A percentile compares a stretch with the other conserved stretches of the same genome.
Evolutionary conservation across 1,140 invertebrate species (phyloP).

Genomic region (Drosophila jambulina): DNA sequence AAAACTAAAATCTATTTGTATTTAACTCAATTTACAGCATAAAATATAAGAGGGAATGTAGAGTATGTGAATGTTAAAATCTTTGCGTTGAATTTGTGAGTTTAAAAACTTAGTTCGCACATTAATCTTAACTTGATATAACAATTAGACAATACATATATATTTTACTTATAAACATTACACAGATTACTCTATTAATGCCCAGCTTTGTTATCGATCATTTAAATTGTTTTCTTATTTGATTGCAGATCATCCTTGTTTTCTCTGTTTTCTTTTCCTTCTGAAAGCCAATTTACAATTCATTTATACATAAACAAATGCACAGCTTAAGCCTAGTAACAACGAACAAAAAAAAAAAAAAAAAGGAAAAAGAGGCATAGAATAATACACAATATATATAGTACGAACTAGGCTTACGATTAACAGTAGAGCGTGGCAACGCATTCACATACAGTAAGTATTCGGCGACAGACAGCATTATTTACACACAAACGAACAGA

Average conservation of each 20-base stretch:
- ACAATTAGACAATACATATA: neutral
- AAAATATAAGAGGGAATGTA: neutral
- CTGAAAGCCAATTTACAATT: slow-evolving; percentile 35
- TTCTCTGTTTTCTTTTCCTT: slow-evolving; percentile 19
- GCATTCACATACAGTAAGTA: slow-evolving; percentile 46
- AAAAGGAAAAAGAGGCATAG: slow-evolving; percentile 34
- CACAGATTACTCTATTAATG: neutral
- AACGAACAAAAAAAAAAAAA: slow-evolving; percentile 25
- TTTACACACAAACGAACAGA: slow-evolving; percentile 32
- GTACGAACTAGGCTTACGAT: slow-evolving; percentile 43
- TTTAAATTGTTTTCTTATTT: slow-evolving; percentile 50
- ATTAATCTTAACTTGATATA: neutral
- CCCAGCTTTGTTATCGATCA: slow-evolving; percentile 56
- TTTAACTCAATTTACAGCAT: neutral
- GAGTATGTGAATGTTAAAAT: slow-evolving; percentile 2
- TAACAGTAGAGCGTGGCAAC: slow-evolving; percentile 39
- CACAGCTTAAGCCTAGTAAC: slow-evolving; percentile 66
- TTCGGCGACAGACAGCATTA: slow-evolving; percentile 41
- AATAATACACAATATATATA: slow-evolving; percentile 18
- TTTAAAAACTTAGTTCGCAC: no score
- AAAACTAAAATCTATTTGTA: slow-evolving; percentile 1
- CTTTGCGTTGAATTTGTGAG: neutral
- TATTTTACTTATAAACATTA: slow-evolving; percentile 2
- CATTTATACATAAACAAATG: slow-evolving; percentile 51
- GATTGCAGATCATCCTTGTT: slow-evolving; percentile 26